Base-by-base conservation (phyloP, 2,888 invertebrate species). In the Byasa hedistus region DNA sequence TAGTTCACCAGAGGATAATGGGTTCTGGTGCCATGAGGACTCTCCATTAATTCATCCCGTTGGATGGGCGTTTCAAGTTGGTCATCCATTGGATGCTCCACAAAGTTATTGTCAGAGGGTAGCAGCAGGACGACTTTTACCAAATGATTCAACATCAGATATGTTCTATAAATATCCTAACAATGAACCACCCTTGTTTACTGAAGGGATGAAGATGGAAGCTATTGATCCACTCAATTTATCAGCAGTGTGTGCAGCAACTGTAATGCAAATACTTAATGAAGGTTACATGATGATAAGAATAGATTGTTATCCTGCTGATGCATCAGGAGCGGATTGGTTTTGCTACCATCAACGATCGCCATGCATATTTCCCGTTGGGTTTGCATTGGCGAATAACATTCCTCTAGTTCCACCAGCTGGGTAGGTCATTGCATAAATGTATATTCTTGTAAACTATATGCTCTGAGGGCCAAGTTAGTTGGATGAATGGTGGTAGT, bases 11-110 rank as follows among this genome's bases (percentile, higher is more conserved):
- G 95, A 95, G 71, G 96, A 97, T 69, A 95, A 95, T 73, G 96
- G 98, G 4, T 99, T 99, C 84, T 99, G 98, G 98, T 98, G 98
- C 81, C 98, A 99, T 74, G 98, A 98, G 85, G 96, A 97, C 81
- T 98, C 98, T 0, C 97, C 98, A 0, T 92, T 99, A 17, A 96
- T 99, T 71, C 99, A 99, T 86, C 98, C 98, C 0, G 97, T 98
- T 1, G 98, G 98, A n/a, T 98, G 99, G 99, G 97, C 99, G 0
- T 95, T 95, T 65, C 86, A 95, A 66, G 96, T 98, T 0, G 98
- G 98, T 0, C 99, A 99, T 81, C 94, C 95, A 60, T 91, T 99
- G 58, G 96, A 96, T 65, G 98, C 98, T 0, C 96, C 97, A 4
- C 93, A 94, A 55, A 94, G 93, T 68, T 98, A 98, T 83, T 86